Conservation (phyloP, 2,113 vertebrate species). For the Verasper variegatus region DNA sequence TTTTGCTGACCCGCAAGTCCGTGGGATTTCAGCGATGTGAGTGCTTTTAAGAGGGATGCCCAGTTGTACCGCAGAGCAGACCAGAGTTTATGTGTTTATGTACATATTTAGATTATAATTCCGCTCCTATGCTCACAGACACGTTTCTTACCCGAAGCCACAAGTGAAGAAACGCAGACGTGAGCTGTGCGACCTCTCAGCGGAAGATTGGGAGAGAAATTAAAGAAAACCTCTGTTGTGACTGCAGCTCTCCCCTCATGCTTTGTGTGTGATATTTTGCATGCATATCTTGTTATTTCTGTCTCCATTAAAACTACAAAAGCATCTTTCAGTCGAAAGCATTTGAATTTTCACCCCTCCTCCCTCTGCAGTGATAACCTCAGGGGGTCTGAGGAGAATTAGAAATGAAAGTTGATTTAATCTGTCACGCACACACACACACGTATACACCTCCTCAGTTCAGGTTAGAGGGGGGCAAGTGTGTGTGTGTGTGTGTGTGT, state of each 20-base stretch:
- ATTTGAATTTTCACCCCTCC: constrained; percentile 7
- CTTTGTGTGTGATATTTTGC: constrained; percentile 32
- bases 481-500: constrained; percentile 25
- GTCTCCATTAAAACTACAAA: constrained; percentile 18
- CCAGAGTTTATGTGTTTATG: constrained; percentile 31
- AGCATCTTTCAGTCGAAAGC: constrained; percentile 16
- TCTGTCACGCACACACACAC: constrained; percentile 54
- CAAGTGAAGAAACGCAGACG: no score
- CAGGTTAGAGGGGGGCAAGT: constrained; percentile 53
- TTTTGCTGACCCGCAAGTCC: constrained; percentile 51
- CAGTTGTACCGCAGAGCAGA: constrained; percentile 21
- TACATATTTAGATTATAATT: constrained; percentile 50
- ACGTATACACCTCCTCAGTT: constrained; percentile 38
- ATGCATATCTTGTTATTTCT: constrained; percentile 31
- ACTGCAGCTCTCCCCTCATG: constrained; percentile 18
- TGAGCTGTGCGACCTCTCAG: no score
- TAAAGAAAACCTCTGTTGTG: constrained; percentile 16
- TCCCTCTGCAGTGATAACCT: constrained; percentile 50
- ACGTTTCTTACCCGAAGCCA: no score
- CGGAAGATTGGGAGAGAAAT: constrained; percentile 8
- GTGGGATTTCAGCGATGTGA: constrained; percentile 53
- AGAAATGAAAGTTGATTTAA: constrained; percentile 74
- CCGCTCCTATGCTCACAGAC: no score
- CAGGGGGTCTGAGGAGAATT: constrained; percentile 60
- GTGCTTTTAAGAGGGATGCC: no score